These are phyloP conservation scores for Tetropium fuscum DNA, from an alignment of 2,888 invertebrate species.

Conservation along the genomic window DNA sequence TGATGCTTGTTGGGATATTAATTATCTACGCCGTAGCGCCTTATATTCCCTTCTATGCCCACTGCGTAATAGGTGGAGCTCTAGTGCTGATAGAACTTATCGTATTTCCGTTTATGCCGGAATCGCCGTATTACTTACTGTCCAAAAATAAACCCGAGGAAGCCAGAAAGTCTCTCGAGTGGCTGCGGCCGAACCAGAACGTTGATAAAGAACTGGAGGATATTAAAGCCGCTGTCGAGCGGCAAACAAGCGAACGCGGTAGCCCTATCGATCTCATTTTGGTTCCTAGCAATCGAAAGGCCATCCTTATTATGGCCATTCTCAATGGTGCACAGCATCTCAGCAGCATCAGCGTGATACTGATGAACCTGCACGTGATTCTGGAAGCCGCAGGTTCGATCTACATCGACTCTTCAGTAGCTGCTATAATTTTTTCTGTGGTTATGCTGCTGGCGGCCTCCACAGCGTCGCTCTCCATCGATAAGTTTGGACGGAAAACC, in stretches of 20 bases:
- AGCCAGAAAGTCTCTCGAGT: conserved; percentile 55
- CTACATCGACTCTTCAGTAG: conserved; percentile 44
- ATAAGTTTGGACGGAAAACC: conserved; percentile 57
- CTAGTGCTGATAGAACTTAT: conserved; percentile 58
- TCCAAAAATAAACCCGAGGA: conserved; percentile 58
- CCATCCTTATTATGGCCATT: conserved; percentile 59
- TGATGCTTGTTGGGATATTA: conserved; percentile 63
- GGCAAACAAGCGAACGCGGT: conserved; percentile 58
- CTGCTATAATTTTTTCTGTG: conserved; percentile 57
- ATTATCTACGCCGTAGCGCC: conserved; percentile 60
- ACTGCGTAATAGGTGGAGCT: conserved; percentile 51
- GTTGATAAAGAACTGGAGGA: conserved; percentile 18
- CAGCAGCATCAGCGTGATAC: conserved; percentile 60
- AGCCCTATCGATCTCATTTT: conserved; percentile 57
- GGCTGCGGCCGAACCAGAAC: conserved; percentile 47
- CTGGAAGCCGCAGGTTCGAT: conserved; percentile 54
- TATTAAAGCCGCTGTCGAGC: conserved; percentile 50
- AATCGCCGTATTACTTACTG: conserved; percentile 62
- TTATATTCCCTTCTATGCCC: conserved; percentile 51
- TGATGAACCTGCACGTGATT: conserved; percentile 62
- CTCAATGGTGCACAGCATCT: conserved; percentile 61
- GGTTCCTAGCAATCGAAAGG: conserved; percentile 59
- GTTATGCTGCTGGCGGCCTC: conserved; percentile 57
- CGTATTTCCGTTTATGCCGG: conserved; percentile 56
- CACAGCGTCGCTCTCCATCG: conserved; percentile 53